These are phyloP conservation scores for Polydrusus cervinus DNA, from an alignment of 2,888 invertebrate genomes.

Conservation along the genomic window DNA sequence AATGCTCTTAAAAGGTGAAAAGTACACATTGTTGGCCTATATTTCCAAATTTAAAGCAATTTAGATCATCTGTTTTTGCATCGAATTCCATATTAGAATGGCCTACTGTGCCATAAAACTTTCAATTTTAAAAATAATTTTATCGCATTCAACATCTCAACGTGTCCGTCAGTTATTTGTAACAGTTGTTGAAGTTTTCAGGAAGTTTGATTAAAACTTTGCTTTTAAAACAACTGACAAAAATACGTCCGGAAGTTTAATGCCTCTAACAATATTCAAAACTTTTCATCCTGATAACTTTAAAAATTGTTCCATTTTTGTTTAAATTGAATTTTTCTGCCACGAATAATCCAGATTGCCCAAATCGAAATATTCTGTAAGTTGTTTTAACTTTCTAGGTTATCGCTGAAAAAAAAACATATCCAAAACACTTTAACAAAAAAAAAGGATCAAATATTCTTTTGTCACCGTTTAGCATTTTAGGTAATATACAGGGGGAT, in stretches of 20 bases:
- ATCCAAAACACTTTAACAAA: background rate
- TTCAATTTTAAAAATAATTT: slow-evolving; percentile 3
- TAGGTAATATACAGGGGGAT: too few species aligned
- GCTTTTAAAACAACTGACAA: slow-evolving; percentile 12
- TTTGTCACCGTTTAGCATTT: too few species aligned
- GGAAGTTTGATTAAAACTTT: slow-evolving; percentile 22
- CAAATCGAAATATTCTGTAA: background rate
- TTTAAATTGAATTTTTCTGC: slow-evolving; percentile 6
- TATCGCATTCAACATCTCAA: slow-evolving; percentile 2
- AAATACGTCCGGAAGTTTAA: slow-evolving; percentile 13
- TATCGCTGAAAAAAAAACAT: background rate
- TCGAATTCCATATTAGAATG: too few species aligned
- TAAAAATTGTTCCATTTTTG: slow-evolving; percentile 1
- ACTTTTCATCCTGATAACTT: slow-evolving; percentile 10
- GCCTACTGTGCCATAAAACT: background rate
- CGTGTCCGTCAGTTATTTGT: background rate
- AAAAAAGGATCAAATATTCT: background rate
- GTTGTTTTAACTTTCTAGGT: background rate
- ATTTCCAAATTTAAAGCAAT: too few species aligned
- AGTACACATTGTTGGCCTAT: too few species aligned
- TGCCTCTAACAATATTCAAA: slow-evolving; percentile 6
- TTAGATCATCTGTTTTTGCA: too few species aligned
- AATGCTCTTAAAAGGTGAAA: too few species aligned
- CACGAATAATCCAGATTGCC: background rate
- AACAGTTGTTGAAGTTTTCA: slow-evolving; percentile 6